Conservation (phyloP, 2,888 invertebrate species). For the Tethea ocularis region DNA sequence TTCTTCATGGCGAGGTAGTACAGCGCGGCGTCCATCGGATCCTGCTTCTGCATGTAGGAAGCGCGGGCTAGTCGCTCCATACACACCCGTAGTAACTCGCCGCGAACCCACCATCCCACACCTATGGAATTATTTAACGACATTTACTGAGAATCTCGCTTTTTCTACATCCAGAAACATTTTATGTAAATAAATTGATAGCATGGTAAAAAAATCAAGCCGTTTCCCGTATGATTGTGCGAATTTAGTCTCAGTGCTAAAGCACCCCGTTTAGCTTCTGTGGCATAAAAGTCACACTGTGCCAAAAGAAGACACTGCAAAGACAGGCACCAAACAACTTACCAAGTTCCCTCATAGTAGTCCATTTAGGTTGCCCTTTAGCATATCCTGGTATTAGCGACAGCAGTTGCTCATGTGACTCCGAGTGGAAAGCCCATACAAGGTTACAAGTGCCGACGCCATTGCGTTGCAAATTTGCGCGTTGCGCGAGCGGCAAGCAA, state of each 20-base stretch:
- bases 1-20: conserved; percentile 99
- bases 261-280: too few relatives aligned
- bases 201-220: too few relatives aligned
- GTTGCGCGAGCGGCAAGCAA: conserved; percentile 95
- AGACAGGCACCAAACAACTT: conserved; percentile 23
- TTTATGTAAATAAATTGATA: too few relatives aligned
- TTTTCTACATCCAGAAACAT: too few relatives aligned
- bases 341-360: conserved; percentile 93
- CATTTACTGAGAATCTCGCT: too few relatives aligned
- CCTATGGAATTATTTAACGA: conserved; percentile 60
- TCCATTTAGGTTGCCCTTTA: conserved; percentile 94
- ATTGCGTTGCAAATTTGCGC: conserved; percentile 92
- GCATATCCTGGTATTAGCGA: conserved; percentile 94
- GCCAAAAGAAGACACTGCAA: background rate
- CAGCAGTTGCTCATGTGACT: conserved; percentile 97
- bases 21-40: conserved; percentile 98
- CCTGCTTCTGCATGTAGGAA: conserved; percentile 95
- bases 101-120: conserved; percentile 98
- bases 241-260: too few relatives aligned
- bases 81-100: conserved; percentile 90
- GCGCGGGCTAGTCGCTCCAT: conserved; percentile 97
- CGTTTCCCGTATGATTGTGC: too few relatives aligned
- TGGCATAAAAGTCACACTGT: too few relatives aligned
- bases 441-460: conserved; percentile 95
- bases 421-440: conserved; percentile 99